A percentile compares a stretch with the other conserved stretches of the same genome.
These are phyloP conservation scores for Agrypnia vestita DNA, from an alignment of 1,140 invertebrate species.

Conservation along the genomic window DNA sequence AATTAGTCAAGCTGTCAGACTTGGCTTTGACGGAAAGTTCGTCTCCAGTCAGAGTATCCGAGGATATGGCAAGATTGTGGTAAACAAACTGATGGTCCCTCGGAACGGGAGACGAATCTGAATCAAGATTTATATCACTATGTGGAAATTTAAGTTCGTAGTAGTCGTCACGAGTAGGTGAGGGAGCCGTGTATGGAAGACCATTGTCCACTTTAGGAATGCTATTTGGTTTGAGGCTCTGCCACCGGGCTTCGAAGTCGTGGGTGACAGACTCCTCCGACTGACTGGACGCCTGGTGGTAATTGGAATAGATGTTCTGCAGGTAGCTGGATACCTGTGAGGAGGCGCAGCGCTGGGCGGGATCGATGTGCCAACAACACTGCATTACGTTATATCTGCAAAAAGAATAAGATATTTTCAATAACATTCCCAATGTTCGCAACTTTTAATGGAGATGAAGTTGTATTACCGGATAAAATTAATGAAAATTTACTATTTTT, in stretches of 20 bases:
- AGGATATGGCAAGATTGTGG: constrained; percentile 65
- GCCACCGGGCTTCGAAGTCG: constrained; percentile 82
- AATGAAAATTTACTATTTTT: too few relatives aligned
- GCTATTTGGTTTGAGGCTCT: constrained; percentile 77
- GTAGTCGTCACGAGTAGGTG: constrained; percentile 3
- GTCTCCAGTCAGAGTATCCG: constrained; percentile 66
- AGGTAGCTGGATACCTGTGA: constrained; percentile 75
- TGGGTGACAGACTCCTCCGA: constrained; percentile 65
- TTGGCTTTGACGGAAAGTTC: constrained; percentile 68
- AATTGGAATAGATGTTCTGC: constrained; percentile 72
- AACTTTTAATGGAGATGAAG: too few relatives aligned
- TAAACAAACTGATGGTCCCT: constrained; percentile 35
- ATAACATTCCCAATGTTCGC: too few relatives aligned
- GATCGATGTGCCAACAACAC: constrained; percentile 75
- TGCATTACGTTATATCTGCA: constrained; percentile 80
- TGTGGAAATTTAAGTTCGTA: constrained; percentile 43
- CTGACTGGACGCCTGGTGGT: constrained; percentile 61
- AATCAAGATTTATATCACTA: constrained; percentile 22
- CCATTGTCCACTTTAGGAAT: constrained; percentile 74
- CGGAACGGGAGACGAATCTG: constrained; percentile 6
- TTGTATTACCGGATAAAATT: too few relatives aligned
- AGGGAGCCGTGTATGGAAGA: constrained; percentile 29
- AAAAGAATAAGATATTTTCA: not conserved
- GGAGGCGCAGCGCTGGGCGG: constrained; percentile 66
- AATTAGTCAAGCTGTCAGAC: constrained; percentile 73